A percentile compares a stretch with the other conserved stretches of the same genome.
Evolutionary conservation across 2,797 vertebrate species (phyloP).

Genomic region (Gymnoscopelus microlampas): DNA sequence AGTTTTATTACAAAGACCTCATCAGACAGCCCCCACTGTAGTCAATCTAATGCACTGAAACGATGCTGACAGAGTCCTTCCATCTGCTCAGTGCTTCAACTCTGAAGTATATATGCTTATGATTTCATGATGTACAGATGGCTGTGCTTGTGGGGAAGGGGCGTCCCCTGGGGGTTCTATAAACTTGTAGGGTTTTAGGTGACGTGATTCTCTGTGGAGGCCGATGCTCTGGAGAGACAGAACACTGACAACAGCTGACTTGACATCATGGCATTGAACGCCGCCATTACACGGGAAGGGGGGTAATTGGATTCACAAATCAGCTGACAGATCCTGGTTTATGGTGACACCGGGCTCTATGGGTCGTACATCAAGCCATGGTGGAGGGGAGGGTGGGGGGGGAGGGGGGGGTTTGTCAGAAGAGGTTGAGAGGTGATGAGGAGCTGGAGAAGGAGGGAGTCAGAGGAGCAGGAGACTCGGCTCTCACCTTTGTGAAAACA

Average conservation of each 20-base stretch:
- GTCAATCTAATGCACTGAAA: neutral
- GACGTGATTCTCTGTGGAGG: slow-evolving; percentile 15
- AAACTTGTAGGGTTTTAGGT: neutral
- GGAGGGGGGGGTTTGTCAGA: slow-evolving; percentile 59
- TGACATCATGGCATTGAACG: slow-evolving; percentile 75
- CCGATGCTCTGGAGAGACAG: slow-evolving; percentile 60
- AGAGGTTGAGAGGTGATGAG: slow-evolving; percentile 60
- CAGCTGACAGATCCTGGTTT: slow-evolving; percentile 77
- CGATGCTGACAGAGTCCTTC: neutral
- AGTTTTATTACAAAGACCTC: neutral
- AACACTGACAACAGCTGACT: slow-evolving; percentile 68
- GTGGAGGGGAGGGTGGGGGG: slow-evolving; percentile 15
- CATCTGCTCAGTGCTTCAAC: neutral
- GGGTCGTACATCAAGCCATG: slow-evolving; percentile 71
- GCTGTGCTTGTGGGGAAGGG: slow-evolving; percentile 2
- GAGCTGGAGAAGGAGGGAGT: slow-evolving; percentile 38
- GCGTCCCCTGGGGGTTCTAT: neutral
- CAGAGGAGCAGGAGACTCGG: slow-evolving; percentile 34
- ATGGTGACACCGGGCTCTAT: slow-evolving; percentile 72
- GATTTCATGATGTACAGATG: neutral
- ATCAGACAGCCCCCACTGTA: neutral
- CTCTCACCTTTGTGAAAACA: slow-evolving; percentile 43
- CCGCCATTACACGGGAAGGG: slow-evolving; percentile 68
- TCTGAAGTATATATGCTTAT: slow-evolving; percentile 1
- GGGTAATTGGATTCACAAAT: slow-evolving; percentile 84